A percentile compares a stretch with the other conserved stretches of the same genome.
These are phyloP conservation scores for Hyperoplus lanceolatus DNA, from an alignment of 2,797 vertebrate species.

Conservation along the genomic window DNA sequence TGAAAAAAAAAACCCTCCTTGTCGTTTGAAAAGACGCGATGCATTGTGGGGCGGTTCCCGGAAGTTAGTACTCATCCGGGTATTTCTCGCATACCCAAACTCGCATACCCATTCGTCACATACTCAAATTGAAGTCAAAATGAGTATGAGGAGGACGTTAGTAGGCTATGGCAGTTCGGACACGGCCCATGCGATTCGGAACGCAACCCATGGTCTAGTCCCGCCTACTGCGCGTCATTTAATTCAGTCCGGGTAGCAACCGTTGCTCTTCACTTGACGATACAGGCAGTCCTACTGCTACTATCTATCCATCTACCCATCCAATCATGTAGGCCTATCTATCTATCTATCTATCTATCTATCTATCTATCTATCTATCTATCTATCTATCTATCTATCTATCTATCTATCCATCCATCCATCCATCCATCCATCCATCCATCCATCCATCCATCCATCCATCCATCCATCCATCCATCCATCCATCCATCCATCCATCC, in stretches of 20 bases:
- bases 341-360: conserved; percentile 12
- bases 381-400: neutral
- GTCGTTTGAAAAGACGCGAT: too few relatives aligned
- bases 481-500: neutral
- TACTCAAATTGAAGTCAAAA: too few relatives aligned
- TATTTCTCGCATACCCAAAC: too few relatives aligned
- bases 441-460: neutral
- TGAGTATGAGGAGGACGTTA: too few relatives aligned
- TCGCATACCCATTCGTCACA: too few relatives aligned
- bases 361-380: neutral
- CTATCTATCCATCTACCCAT: neutral
- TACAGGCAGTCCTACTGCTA: neutral
- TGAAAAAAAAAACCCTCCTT: too few relatives aligned
- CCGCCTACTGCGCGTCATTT: conserved; percentile 62
- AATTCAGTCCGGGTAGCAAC: conserved; percentile 68
- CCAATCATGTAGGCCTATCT: neutral
- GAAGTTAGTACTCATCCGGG: too few relatives aligned
- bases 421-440: neutral
- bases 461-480: neutral
- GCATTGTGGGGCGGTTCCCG: too few relatives aligned
- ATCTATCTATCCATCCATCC: neutral
- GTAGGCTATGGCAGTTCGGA: too few relatives aligned
- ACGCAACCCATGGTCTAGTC: too few relatives aligned
- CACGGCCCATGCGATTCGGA: too few relatives aligned
- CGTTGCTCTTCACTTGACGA: neutral